A percentile compares a stretch with the other conserved stretches of the same genome.
Conservation (phyloP, 2,797 vertebrate species). For the Odontamblyopus lacepedii region DNA sequence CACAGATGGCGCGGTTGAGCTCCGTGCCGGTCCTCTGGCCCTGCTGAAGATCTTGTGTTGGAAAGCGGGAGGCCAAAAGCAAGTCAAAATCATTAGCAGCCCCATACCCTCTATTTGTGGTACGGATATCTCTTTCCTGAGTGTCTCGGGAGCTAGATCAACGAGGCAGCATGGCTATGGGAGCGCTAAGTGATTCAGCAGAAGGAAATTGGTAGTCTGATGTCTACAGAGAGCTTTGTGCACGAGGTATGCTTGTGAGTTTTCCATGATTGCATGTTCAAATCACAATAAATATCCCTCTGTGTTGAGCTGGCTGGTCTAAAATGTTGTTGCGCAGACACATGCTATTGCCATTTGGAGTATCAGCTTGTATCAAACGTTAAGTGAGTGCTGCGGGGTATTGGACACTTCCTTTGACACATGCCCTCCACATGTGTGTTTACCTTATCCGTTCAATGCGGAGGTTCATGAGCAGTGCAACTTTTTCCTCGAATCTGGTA, state of each 20-base stretch:
- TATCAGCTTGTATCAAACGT: constrained; percentile 2
- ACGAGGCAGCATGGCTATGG: constrained; percentile 54
- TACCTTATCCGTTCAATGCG: constrained; percentile 27
- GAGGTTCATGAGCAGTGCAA: constrained; percentile 36
- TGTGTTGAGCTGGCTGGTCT: constrained; percentile 50
- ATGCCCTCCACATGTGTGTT: constrained; percentile 45
- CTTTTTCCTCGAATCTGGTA: constrained; percentile 22
- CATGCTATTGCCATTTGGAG: constrained; percentile 54
- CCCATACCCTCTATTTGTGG: constrained; percentile 54
- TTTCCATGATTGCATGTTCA: constrained; percentile 76
- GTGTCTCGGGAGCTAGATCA: constrained; percentile 61
- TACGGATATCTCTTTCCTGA: constrained; percentile 56
- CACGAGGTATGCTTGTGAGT: constrained; percentile 67
- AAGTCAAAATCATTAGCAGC: constrained; percentile 57
- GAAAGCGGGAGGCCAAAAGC: constrained; percentile 54
- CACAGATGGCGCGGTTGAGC: constrained; percentile 40
- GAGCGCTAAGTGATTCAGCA: constrained; percentile 71
- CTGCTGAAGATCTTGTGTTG: constrained; percentile 53
- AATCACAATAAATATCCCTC: constrained; percentile 69
- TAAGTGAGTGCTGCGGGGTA: constrained; percentile 11
- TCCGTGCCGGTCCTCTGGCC: constrained; percentile 18
- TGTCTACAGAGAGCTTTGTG: constrained; percentile 68
- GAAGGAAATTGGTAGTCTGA: constrained; percentile 71
- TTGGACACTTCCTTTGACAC: constrained; percentile 22
- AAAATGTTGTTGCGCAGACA: constrained; percentile 50